phyloP scores from a whole-genome alignment of 2,113 vertebrate species.

The Spea bombifrons region DNA sequence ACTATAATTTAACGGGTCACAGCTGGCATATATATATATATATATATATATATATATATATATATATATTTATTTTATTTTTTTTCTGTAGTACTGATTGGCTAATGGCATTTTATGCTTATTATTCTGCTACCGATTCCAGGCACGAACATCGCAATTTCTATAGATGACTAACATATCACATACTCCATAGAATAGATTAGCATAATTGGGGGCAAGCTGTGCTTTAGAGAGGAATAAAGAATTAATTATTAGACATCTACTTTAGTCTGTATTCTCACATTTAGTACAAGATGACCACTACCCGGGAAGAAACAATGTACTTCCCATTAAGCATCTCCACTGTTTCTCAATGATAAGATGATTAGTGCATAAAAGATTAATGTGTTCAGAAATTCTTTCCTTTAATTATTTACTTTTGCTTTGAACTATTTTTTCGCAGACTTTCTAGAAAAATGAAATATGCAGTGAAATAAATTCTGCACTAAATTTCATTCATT shows the following conservation, averaged over 20 bases:
- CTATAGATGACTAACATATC: slow-evolving; percentile 6
- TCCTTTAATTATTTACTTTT: slow-evolving; percentile 12
- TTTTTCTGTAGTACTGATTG: background rate
- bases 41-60: background rate
- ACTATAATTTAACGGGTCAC: too few species aligned
- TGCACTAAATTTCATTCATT: too few species aligned
- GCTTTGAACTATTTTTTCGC: background rate
- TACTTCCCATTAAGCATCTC: slow-evolving; percentile 3
- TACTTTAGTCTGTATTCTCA: slow-evolving; percentile 8
- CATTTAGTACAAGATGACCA: slow-evolving; percentile 12
- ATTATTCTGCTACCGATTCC: background rate
- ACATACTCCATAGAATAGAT: slow-evolving; percentile 20
- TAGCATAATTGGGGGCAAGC: slow-evolving; percentile 35
- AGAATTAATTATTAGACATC: slow-evolving; percentile 24
- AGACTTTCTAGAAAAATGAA: background rate
- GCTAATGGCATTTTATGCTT: background rate
- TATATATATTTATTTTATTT: background rate
- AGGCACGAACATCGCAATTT: background rate
- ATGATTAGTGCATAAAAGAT: slow-evolving; percentile 17
- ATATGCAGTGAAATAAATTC: too few species aligned
- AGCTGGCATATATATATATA: background rate
- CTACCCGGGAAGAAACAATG: slow-evolving; percentile 30
- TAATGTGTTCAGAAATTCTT: background rate
- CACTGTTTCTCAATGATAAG: background rate
- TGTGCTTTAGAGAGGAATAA: slow-evolving; percentile 9